Conservation (phyloP, 2,888 invertebrate species). For the Andrena dorsata region DNA sequence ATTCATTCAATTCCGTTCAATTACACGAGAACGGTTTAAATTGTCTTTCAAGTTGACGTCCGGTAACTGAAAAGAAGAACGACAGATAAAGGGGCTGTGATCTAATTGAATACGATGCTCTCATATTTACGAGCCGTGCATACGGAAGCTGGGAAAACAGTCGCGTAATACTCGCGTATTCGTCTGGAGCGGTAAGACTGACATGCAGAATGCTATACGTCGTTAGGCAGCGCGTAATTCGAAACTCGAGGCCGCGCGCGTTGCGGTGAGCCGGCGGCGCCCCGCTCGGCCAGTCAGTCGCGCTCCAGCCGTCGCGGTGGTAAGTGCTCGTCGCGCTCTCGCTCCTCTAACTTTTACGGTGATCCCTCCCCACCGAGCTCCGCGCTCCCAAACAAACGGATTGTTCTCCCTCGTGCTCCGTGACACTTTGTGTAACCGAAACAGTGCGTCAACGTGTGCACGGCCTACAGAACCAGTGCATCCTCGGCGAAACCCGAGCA, state of each 20-base stretch:
- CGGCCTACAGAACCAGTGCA: conserved; percentile 21
- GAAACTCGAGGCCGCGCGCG: conserved; percentile 52
- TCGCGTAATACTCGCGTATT: conserved; percentile 30
- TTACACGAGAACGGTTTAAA: too few species aligned
- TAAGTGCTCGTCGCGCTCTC: conserved; percentile 34
- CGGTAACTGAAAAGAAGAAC: too few species aligned
- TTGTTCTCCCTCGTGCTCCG: conserved; percentile 9
- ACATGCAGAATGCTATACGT: conserved; percentile 37
- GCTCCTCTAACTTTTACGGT: not conserved
- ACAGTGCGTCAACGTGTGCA: conserved; percentile 17
- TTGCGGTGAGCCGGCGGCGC: conserved; percentile 36
- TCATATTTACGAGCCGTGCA: not conserved
- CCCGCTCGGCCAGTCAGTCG: conserved; percentile 64
- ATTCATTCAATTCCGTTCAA: conserved; percentile 23
- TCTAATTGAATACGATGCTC: too few species aligned
- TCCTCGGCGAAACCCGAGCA: not conserved
- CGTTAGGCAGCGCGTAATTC: conserved; percentile 57
- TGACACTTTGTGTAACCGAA: conserved; percentile 32
- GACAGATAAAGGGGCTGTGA: too few species aligned
- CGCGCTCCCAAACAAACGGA: conserved; percentile 12
- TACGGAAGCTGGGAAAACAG: not conserved
- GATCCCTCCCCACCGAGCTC: not conserved
- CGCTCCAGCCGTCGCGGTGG: conserved; percentile 63
- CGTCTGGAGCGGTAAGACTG: conserved; percentile 25
- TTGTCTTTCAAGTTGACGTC: too few species aligned